phyloP scores from a whole-genome alignment of 37 sponge, comb jelly and placozoan species.

The Beroe ovata region DNA sequence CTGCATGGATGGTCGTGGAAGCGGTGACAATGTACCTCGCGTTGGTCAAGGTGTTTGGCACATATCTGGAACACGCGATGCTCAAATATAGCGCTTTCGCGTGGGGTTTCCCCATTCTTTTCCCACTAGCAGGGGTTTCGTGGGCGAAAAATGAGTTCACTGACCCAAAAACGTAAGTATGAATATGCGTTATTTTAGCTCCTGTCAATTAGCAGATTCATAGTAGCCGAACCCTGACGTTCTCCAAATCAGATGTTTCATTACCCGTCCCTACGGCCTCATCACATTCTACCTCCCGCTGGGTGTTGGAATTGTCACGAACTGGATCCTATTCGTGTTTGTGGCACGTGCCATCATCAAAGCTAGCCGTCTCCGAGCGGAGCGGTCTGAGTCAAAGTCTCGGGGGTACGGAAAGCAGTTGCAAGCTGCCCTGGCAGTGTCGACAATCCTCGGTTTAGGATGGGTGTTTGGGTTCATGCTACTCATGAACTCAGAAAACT shows the following conservation, averaged over 20 bases:
- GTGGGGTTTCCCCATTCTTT: constrained; percentile 2
- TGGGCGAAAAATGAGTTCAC: background rate
- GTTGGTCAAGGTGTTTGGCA: constrained; percentile 4
- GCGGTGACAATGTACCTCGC: constrained; percentile 28
- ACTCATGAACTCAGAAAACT: constrained; percentile 13
- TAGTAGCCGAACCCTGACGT: too few relatives aligned
- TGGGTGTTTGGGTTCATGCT: constrained; percentile 35
- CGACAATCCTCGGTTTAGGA: background rate
- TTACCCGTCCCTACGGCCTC: background rate
- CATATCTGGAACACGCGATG: background rate
- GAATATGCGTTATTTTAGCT: too few relatives aligned
- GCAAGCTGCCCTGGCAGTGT: background rate
- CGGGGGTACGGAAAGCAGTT: background rate
- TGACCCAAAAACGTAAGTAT: constrained; percentile 48
- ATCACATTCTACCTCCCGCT: constrained; percentile 10
- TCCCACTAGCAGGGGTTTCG: background rate
- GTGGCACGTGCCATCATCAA: background rate
- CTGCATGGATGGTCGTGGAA: constrained; percentile 25
- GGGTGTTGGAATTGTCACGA: background rate
- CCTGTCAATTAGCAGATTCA: too few relatives aligned
- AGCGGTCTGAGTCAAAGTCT: background rate
- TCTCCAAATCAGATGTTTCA: constrained; percentile 49
- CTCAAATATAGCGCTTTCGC: background rate
- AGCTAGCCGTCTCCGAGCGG: background rate
- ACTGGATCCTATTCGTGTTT: constrained; percentile 28